These are phyloP conservation scores for Choloepus hoffmanni DNA, from an alignment of 2,113 vertebrate species.

Conservation along the genomic window DNA sequence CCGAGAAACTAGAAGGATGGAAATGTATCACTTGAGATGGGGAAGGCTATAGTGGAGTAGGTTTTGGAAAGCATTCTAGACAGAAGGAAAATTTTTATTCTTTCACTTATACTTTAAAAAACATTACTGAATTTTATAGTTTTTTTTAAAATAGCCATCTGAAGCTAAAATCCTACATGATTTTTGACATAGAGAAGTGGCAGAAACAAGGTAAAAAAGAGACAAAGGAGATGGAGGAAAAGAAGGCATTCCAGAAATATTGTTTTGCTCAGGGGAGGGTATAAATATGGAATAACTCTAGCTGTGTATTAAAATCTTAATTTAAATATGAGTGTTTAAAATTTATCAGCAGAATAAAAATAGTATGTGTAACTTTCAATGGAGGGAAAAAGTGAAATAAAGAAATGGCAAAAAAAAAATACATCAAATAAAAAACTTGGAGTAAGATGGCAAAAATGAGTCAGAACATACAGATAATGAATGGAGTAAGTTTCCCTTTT, in stretches of 20 bases:
- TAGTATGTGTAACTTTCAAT: neutral
- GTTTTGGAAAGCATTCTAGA: neutral
- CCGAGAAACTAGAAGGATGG: neutral
- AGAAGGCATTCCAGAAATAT: neutral
- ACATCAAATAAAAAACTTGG: neutral
- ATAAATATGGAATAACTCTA: neutral
- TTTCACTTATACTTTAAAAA: neutral
- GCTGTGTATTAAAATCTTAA: neutral
- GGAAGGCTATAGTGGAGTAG: neutral
- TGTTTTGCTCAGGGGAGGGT: neutral
- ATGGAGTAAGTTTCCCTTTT: neutral
- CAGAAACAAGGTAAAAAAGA: neutral
- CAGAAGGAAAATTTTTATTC: neutral
- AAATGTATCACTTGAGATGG: neutral
- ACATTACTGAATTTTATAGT: neutral
- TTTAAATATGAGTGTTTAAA: neutral
- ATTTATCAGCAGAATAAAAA: constrained; percentile 2
- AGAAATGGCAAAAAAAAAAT: neutral
- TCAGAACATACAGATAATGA: neutral
- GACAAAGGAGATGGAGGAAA: neutral
- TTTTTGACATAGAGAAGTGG: constrained; percentile 22
- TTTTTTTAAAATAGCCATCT: neutral
- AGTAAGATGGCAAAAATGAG: neutral
- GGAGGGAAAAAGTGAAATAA: neutral
- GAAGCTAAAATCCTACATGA: neutral